Evolutionary conservation across 2,113 vertebrate genomes (phyloP), one percentile per base, ranked within the genome.

Genomic region (Callospermophilus lateralis): DNA sequence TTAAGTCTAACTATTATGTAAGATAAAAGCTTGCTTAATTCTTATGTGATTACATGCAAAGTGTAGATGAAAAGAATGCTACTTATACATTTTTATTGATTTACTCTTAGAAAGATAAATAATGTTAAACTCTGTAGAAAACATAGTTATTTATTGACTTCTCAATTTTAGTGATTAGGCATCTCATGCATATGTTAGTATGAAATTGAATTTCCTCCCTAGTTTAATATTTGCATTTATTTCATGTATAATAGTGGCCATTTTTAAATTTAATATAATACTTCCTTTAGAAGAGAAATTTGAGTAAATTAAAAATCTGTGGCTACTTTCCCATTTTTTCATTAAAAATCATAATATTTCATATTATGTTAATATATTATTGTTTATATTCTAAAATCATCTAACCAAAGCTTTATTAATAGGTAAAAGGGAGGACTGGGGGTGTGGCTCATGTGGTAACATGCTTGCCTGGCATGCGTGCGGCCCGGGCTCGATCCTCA

Each of bases 231-330:
- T 74, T 53, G 30, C n/a, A 85, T 80, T 81, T 53, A 89, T 45
- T 89, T 77, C 39, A 6, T 42, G 24, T 86, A 58, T 85, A 30
- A 65, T 72, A 48, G 7, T 78, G 0, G 6, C 19, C 6, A 77
- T 63, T 91, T 85, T 77, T 19, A 88, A 84, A 90, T 70, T 72
- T 90, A 78, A 94, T 92, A 92, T 63, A 65, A 45, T 20, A 63
- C 17, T 51, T 88, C 87, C 19, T 42, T 89, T 86, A 83, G 68
- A 78, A 94, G 61, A 72, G 2, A 84, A 73, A 1, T 72, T 84
- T 95, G 45, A 92, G 17, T 22, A 76, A 70, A 77, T 89, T 85
- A 80, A n/a, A 92, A 81, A 65, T 32, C 2, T 74, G 8, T 67
- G 15, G 15, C 4, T 80, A 58, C 32, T 37, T 79, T 70, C 89